Evolutionary conservation across 1,140 invertebrate genomes (phyloP).

Genomic region (Aphis gossypii): DNA sequence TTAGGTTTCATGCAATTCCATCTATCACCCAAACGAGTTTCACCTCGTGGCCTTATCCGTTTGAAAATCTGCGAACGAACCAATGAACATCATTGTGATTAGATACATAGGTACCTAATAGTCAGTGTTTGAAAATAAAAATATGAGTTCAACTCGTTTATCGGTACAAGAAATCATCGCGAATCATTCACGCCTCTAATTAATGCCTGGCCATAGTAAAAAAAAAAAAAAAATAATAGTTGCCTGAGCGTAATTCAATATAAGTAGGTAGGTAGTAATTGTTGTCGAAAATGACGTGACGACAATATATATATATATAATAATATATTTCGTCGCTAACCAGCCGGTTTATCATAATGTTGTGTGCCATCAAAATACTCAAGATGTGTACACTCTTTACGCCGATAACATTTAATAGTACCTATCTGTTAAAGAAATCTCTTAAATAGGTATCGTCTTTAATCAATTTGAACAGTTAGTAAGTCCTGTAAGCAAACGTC

Average conservation of each 20-base stretch:
- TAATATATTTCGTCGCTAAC: neutral
- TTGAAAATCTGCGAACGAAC: neutral
- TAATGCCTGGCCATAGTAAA: neutral
- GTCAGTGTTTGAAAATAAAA: neutral
- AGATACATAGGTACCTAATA: neutral
- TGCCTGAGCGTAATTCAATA: neutral
- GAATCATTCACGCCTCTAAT: neutral
- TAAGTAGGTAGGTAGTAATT: neutral
- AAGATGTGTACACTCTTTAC: neutral
- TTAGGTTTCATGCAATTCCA: neutral
- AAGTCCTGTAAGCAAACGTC: too few species aligned
- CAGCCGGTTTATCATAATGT: neutral
- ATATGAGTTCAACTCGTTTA: neutral
- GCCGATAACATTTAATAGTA: too few species aligned
- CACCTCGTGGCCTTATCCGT: neutral
- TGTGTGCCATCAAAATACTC: neutral
- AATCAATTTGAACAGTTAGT: too few species aligned
- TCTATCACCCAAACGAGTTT: constrained; percentile 16
- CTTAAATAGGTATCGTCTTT: too few species aligned
- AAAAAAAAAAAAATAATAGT: constrained; percentile 1
- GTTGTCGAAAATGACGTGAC: neutral
- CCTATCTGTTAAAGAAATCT: too few species aligned
- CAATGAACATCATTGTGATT: neutral
- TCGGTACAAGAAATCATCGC: neutral
- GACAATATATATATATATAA: neutral